Base-by-base conservation (phyloP, 2,797 vertebrate species). In the Setipinna tenuifilis region DNA sequence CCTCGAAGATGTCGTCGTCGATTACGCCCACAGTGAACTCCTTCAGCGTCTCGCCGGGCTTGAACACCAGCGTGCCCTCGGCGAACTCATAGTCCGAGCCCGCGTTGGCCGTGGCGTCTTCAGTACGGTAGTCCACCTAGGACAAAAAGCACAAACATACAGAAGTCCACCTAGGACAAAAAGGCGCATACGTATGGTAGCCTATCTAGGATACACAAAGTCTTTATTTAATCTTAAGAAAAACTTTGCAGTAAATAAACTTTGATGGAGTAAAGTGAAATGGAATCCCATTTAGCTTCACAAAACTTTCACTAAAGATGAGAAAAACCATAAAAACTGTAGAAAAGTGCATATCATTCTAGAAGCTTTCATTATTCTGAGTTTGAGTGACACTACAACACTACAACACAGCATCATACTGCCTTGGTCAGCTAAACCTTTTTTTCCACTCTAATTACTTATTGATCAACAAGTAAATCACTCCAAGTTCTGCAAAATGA, bases 71-170 rank as follows among this genome's bases (percentile, higher is more conserved):
- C 0, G 96, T 97, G 50, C 97, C 96, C 87, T 97, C 96, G 0
- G 96, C 95, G n/a, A 96, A 96, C 89, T 97, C 96, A 1, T 97
- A 97, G 88, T 97, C 97, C 0, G 97, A 97, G 85, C 97, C 97
- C 0, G 97, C 97, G 0, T 96, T 97, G 83, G 97, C 97, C 0
- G 96, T 96, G 0, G 94, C 96, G 5, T 97, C 97, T 89, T 97
- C 97, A 0, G 97, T 97, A 11, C 95, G 94, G 89, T 96, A 97
- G 91, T 97, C 96, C 89, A 97, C 96, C 96, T 96, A 88, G 87
- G 83, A 31, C 41, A 71, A 28, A 71, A 71, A 6, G 28, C 62
- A 12, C 0, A 62, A 62, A 25, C 12, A 2, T 25, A 28, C 12
- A 31, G 62, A 2, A 54, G 50, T 54, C 12, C 50, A 54, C 9